Conservation (phyloP, 2,113 vertebrate species). For the Falcunculus frontatus region DNA sequence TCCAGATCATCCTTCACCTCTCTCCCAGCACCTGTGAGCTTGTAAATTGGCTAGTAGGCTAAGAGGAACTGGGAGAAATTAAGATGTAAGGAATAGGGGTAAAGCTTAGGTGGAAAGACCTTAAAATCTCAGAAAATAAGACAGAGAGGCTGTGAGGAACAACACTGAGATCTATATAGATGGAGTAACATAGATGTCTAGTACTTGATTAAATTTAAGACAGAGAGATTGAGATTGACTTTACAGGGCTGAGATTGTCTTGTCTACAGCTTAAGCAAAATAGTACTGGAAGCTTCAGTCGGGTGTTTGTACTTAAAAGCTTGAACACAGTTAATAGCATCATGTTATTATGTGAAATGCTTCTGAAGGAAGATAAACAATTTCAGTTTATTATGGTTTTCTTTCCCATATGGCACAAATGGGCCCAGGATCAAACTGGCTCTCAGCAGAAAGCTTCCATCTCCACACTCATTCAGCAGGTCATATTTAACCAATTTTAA, state of each 20-base stretch:
- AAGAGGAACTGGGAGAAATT: background rate
- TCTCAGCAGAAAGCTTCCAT: background rate
- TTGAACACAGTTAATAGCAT: background rate
- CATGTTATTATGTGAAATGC: background rate
- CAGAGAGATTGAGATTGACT: background rate
- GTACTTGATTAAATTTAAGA: background rate
- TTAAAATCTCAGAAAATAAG: background rate
- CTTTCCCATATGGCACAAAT: background rate
- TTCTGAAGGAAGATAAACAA: conserved; percentile 1
- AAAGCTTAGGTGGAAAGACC: background rate
- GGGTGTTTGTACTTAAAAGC: background rate
- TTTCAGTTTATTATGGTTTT: background rate
- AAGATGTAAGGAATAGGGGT: background rate
- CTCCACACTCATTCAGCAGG: background rate
- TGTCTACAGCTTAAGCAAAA: background rate
- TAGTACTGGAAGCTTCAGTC: background rate
- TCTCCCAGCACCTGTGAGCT: background rate
- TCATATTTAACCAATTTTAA: background rate
- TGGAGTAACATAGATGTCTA: background rate
- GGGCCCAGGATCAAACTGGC: background rate
- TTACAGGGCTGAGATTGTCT: background rate
- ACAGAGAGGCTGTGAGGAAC: background rate
- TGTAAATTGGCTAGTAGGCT: background rate
- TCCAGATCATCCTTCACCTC: background rate
- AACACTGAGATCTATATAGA: background rate